Evolutionary conservation across 2,797 vertebrate genomes (phyloP).

Genomic region (Crax fasciolata): DNA sequence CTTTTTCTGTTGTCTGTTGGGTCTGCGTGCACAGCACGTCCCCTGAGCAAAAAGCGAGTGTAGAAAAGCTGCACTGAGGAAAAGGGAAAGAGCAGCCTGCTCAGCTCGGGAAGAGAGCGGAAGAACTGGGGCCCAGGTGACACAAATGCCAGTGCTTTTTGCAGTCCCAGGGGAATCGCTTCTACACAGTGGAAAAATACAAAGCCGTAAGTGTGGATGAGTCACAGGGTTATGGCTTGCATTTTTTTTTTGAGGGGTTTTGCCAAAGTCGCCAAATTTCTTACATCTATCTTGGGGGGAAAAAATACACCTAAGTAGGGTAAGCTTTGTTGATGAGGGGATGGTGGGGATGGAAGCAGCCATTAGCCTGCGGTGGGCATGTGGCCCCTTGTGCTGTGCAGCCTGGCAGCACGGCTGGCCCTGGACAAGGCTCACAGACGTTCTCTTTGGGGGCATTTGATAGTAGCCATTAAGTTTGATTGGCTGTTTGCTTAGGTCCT

Average conservation of each 20-base stretch:
- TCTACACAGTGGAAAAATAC: conserved; percentile 56
- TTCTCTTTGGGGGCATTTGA: not conserved
- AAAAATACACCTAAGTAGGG: not conserved
- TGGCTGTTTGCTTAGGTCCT: not conserved
- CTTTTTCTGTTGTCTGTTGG: not conserved
- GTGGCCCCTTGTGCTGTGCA: not conserved
- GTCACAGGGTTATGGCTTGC: conserved; percentile 52
- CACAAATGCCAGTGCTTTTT: not conserved
- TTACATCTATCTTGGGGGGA: not conserved
- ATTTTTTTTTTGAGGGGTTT: conserved; percentile 33
- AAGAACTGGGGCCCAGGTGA: not conserved
- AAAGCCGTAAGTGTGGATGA: conserved; percentile 15
- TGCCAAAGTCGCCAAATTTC: conserved; percentile 45
- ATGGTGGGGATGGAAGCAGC: not conserved
- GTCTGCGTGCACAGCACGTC: not conserved
- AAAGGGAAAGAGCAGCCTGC: not conserved
- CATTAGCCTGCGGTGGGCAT: not conserved
- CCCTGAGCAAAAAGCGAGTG: not conserved
- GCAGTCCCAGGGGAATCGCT: not conserved
- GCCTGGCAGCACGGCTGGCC: not conserved
- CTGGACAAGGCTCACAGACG: not conserved
- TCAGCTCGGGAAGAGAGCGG: not conserved
- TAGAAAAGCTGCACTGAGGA: not conserved
- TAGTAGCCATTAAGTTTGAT: not conserved
- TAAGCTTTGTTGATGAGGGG: not conserved